Evolutionary conservation across 2,797 vertebrate genomes (phyloP).

Genomic region (Tenualosa ilisha): DNA sequence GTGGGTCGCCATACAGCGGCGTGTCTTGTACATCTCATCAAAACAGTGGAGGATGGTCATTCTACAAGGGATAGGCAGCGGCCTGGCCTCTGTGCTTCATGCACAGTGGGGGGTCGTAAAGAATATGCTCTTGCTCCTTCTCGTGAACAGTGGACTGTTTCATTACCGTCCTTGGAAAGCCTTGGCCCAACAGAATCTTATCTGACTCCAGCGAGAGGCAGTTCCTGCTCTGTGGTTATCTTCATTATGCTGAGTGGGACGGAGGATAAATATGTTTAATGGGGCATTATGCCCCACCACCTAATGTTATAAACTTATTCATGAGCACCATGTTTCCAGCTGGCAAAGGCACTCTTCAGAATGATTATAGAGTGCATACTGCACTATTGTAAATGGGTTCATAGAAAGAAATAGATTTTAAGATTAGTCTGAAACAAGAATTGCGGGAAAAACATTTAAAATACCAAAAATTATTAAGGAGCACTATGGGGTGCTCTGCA

Average conservation of each 20-base stretch:
- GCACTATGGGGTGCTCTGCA: background rate
- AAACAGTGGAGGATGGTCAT: background rate
- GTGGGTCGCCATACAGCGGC: background rate
- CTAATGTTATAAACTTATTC: background rate
- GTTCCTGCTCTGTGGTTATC: background rate
- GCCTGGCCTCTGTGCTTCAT: background rate
- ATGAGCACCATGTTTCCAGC: background rate
- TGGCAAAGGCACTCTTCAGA: background rate
- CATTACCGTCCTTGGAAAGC: slow-evolving; percentile 10
- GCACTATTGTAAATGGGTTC: background rate
- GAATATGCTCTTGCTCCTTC: background rate
- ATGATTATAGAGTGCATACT: background rate
- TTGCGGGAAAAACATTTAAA: too few relatives aligned
- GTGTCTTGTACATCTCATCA: background rate
- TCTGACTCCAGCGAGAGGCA: background rate
- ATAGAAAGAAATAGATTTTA: background rate
- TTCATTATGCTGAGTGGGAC: slow-evolving; percentile 3
- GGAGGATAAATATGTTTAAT: slow-evolving; percentile 9
- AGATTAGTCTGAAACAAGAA: too few relatives aligned
- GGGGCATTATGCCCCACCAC: slow-evolving; percentile 3
- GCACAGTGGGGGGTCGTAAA: background rate
- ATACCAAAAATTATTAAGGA: too few relatives aligned
- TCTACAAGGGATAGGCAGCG: background rate
- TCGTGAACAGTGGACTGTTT: slow-evolving; percentile 11
- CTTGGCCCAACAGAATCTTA: background rate